Evolutionary conservation across 2,888 invertebrate genomes (phyloP).

Genomic region (Lutraria lutraria): DNA sequence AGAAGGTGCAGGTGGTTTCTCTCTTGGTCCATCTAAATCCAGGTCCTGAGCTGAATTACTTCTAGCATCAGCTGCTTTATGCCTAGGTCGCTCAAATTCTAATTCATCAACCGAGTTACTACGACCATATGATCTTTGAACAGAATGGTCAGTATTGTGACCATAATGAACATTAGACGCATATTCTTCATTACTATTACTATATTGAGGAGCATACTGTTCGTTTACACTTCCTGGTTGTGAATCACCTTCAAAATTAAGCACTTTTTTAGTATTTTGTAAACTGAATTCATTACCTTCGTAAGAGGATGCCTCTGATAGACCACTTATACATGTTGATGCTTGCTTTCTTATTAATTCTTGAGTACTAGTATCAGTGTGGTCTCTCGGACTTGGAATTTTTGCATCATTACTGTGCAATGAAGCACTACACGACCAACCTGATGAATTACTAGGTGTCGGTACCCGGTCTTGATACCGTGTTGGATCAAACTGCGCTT

Average conservation of each 20-base stretch:
- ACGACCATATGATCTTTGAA: slow-evolving; percentile 62
- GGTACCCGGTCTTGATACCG: slow-evolving; percentile 77
- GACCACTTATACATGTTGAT: slow-evolving; percentile 53
- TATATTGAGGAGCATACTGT: slow-evolving; percentile 46
- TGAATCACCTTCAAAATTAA: slow-evolving; percentile 77
- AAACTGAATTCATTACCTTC: slow-evolving; percentile 78
- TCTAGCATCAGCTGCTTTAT: slow-evolving; percentile 33
- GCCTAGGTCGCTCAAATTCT: slow-evolving; percentile 54
- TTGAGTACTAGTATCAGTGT: slow-evolving; percentile 71
- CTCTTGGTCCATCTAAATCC: slow-evolving; percentile 60
- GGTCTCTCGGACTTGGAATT: slow-evolving; percentile 64
- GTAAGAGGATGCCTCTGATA: slow-evolving; percentile 78
- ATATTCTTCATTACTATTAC: slow-evolving; percentile 33
- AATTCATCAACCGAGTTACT: slow-evolving; percentile 75
- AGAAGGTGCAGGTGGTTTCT: slow-evolving; percentile 28
- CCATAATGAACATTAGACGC: slow-evolving; percentile 13
- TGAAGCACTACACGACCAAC: slow-evolving; percentile 78
- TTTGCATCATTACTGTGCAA: slow-evolving; percentile 75
- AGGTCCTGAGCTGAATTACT: slow-evolving; percentile 66
- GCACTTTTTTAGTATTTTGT: slow-evolving; percentile 78
- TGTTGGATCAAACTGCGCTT: slow-evolving; percentile 75
- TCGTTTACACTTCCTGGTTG: slow-evolving; percentile 66
- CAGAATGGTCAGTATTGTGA: slow-evolving; percentile 15
- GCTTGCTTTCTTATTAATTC: slow-evolving; percentile 51
- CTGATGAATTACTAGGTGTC: slow-evolving; percentile 75